Base-by-base conservation (phyloP, 2,888 invertebrate species). In the Oscheius sp. region DNA sequence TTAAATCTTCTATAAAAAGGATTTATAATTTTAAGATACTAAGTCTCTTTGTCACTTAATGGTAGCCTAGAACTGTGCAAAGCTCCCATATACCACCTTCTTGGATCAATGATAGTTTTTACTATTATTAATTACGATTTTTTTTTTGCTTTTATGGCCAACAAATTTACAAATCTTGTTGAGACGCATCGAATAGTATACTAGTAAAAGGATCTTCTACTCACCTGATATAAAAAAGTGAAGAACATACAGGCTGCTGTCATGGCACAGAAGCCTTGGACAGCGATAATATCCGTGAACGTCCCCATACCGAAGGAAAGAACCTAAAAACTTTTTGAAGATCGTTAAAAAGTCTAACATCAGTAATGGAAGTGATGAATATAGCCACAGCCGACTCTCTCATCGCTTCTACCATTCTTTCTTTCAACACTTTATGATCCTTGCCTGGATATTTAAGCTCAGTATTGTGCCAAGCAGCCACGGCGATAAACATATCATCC, bases 351-450 rank as follows among this genome's bases (percentile, higher is more conserved):
- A 28, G 5, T 51, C 32, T 22, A 9, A 85, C 85, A 68, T 85
- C 94, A 0, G 94, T 95, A 70, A 95, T 90, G 0, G 94, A 94
- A 0, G 95, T 95, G 79, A 95, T 95, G 56, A 94, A 94, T 74
- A 95, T 94, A 14, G 94, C 94, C 20, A 95, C 94, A 0, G 94
- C 94, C 1, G 95, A 94, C 87, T 95, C 95, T 56, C 93, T 92
- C 87, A 94, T 90, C 88, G 93, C 94, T 71, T 91, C 90, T 0
- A 92, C 93, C 92, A 95, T 93, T 56, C 95, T 90, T 83, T 93
- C 91, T 0, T 93, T 92, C 0, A 95, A 93, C 3, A 75, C 74
- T 56, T 80, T 75, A 22, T 74, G 65, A 2, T 72, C 54, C 41
- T 75, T 76, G n/a, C 74, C 78, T 2, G 80, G 80, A 47, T 68